These are phyloP conservation scores for Galerucella pusilla DNA, from an alignment of 2,888 invertebrate species.

Conservation along the genomic window DNA sequence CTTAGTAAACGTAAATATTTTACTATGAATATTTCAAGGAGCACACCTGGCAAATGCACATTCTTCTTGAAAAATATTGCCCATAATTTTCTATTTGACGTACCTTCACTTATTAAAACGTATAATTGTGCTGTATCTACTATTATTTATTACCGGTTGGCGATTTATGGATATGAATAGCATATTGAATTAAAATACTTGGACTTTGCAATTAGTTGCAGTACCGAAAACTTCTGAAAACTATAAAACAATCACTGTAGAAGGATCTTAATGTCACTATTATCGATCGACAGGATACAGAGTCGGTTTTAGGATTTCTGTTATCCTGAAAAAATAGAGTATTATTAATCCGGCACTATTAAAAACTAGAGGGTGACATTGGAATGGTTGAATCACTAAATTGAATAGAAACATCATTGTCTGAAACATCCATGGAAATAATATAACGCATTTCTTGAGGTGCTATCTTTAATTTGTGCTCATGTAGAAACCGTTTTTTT, in stretches of 20 bases:
- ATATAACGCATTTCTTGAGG: too few relatives aligned
- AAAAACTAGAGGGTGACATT: too few relatives aligned
- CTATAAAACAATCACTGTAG: neutral
- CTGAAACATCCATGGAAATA: too few relatives aligned
- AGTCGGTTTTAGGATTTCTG: neutral
- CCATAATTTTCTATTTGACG: slow-evolving; percentile 23
- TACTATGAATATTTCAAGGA: slow-evolving; percentile 28
- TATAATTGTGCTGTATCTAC: slow-evolving; percentile 9
- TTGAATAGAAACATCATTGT: too few relatives aligned
- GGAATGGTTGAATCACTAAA: too few relatives aligned
- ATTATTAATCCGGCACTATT: too few relatives aligned
- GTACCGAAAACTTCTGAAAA: slow-evolving; percentile 13
- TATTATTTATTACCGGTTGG: slow-evolving; percentile 3
- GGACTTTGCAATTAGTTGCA: slow-evolving; percentile 3
- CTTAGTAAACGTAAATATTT: slow-evolving; percentile 30
- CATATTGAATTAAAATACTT: slow-evolving; percentile 7
- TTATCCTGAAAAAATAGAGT: neutral
- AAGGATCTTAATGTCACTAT: neutral
- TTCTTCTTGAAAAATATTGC: slow-evolving; percentile 26
- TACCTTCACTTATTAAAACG: slow-evolving; percentile 5
- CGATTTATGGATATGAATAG: slow-evolving; percentile 5
- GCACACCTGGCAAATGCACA: slow-evolving; percentile 27
- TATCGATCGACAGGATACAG: neutral
- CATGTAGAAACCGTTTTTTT: too few relatives aligned
- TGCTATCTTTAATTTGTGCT: too few relatives aligned